A percentile compares a stretch with the other conserved stretches of the same genome.
phyloP scores from a whole-genome alignment of 2,113 vertebrate genomes.

The Heteronetta atricapilla region DNA sequence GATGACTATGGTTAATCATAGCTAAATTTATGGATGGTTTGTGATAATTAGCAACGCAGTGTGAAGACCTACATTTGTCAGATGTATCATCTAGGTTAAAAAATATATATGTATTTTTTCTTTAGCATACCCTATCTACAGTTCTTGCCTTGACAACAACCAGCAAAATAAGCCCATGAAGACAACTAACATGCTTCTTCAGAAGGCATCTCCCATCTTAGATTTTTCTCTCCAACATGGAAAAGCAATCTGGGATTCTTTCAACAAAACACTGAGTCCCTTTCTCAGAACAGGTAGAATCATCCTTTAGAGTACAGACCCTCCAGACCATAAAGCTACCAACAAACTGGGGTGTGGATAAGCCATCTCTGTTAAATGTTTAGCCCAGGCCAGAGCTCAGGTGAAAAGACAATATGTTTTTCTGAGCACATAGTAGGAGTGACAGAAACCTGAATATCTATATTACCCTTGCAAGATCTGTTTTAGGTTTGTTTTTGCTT shows the following conservation, averaged over 20 bases:
- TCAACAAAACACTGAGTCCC: rapidly evolving
- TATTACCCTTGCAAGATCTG: not conserved
- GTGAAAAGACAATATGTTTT: not conserved
- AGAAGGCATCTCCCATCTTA: not conserved
- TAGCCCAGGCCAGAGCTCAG: not conserved
- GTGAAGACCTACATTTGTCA: not conserved
- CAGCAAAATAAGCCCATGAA: not conserved
- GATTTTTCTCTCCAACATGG: not conserved
- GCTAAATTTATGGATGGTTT: not conserved
- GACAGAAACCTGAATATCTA: not conserved
- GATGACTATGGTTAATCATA: not conserved
- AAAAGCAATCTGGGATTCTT: not conserved
- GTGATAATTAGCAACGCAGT: not conserved
- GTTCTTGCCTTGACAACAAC: not conserved
- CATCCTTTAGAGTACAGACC: not conserved
- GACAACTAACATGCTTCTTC: not conserved
- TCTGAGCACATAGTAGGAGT: not conserved
- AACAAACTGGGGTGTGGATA: not conserved
- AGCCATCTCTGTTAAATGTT: not conserved
- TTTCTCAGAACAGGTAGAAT: not conserved
- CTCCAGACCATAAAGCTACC: not conserved
- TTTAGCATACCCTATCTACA: not conserved
- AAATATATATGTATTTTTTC: not conserved
- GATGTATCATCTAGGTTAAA: not conserved
- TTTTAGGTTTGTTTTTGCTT: not conserved